Conservation (phyloP, 2,888 invertebrate genomes). For the Trachelus tabidus region DNA sequence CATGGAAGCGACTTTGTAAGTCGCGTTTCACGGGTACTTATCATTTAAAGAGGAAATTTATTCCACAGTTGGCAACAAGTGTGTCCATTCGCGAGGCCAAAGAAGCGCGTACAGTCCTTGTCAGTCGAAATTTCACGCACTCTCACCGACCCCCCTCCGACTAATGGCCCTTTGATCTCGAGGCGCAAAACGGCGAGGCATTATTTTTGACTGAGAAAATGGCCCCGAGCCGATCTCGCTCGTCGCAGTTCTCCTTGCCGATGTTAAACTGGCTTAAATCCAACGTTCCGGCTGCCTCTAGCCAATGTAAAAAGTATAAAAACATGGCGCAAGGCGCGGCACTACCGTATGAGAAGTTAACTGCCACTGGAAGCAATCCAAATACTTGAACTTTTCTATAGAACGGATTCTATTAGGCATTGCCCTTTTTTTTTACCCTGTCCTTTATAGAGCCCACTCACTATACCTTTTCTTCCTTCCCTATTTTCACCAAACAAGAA, state of each 20-base stretch:
- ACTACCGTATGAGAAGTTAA: slow-evolving; percentile 34
- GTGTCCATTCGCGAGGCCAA: background rate
- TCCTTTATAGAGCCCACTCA: too few species aligned
- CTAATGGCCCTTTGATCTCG: background rate
- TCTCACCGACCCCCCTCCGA: background rate
- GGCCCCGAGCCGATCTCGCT: background rate
- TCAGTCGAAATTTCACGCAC: background rate
- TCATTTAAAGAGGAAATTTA: background rate
- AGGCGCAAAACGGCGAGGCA: background rate
- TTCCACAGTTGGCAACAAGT: background rate
- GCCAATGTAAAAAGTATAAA: slow-evolving; percentile 39
- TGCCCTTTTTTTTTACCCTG: background rate
- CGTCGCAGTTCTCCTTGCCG: background rate
- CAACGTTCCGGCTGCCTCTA: slow-evolving; percentile 44
- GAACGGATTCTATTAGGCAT: slow-evolving; percentile 31
- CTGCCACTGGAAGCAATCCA: slow-evolving; percentile 53
- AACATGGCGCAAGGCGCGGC: slow-evolving; percentile 19
- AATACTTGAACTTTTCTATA: slow-evolving; percentile 45
- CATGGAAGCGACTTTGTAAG: background rate
- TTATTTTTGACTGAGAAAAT: background rate
- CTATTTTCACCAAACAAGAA: background rate
- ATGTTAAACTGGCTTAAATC: slow-evolving; percentile 48
- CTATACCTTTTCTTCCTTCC: background rate
- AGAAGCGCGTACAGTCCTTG: background rate
- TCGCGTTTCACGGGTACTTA: too few species aligned